Base-by-base conservation (phyloP, 23 tunicate species). In the Botrylloides violaceus region DNA sequence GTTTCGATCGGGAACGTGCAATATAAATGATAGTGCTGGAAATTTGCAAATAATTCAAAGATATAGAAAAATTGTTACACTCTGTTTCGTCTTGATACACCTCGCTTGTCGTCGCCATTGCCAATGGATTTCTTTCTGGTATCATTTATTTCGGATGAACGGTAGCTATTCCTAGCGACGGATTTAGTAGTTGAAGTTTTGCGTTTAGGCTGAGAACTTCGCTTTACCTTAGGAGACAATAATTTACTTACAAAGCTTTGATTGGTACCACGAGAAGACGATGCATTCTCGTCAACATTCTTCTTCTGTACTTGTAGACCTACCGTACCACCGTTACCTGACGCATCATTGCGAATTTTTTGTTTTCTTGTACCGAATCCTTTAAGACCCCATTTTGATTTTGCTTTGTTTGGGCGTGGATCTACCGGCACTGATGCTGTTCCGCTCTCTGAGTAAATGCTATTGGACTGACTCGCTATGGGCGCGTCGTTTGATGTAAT, bases 401-500 rank as follows among this genome's bases (percentile, higher is more conserved):
- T 66, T 29, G 73, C 39, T 18, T 72, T 75, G 28, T 31, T 32
- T 4, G 77, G 37, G 19, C 58, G 25, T 25, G n/a, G 32, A 12
- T 39, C 29, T n/a, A n/a, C n/a, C n/a, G n/a, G n/a, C n/a, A n/a
- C n/a, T n/a, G n/a, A n/a, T n/a, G 65, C 20, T 1, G 30, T 71
- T 15, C 50, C 39, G 22, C 34, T 72, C 6, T 28, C 35, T 15
- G 4, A 15, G 23, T 20, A 50, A 21, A 38, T 12, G 32, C 0
- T 24, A 5, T 20, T 57, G 21, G 66, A 49, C 30, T 72, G 25
- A 4, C 19, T 20, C 12, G 24, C 65, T 20, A 33, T 22, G 47
- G 23, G 31, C 19, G 43, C 80, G 34, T 60, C 72, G 35, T 71
- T 81, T 23, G 77, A 33, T 9, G 96, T 88, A 3, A 90, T 79